Evolutionary conservation across 2,797 vertebrate genomes (phyloP).

Genomic region (Sarcoramphus papa): DNA sequence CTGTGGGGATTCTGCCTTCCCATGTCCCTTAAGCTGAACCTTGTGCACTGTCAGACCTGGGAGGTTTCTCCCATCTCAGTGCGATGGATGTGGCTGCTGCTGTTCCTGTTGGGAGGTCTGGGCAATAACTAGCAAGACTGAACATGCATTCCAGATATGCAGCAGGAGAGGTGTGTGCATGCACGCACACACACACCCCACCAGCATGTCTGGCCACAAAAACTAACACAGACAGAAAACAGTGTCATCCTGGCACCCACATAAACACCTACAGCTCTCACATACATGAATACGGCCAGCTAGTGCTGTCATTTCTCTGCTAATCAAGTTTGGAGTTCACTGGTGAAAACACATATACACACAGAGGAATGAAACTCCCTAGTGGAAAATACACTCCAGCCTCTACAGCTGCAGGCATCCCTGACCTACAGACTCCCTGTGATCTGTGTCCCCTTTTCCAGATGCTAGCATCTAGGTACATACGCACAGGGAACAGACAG

Average conservation of each 20-base stretch:
- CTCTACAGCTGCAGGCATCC: not conserved
- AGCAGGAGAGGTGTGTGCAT: not conserved
- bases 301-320: not conserved
- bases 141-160: not conserved
- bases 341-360: not conserved
- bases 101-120: not conserved
- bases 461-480: not conserved
- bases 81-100: not conserved
- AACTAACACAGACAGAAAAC: not conserved
- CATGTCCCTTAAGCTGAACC: not conserved
- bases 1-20: not conserved
- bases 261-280: not conserved
- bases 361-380: not conserved
- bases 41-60: not conserved
- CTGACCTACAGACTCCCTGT: not conserved
- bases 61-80: not conserved
- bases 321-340: not conserved
- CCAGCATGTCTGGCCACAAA: not conserved
- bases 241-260: not conserved
- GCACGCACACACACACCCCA: not conserved
- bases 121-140: not conserved
- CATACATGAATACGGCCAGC: not conserved
- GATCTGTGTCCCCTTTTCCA: not conserved
- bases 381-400: not conserved
- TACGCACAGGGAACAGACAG: not conserved